Conservation (phyloP, 2,888 invertebrate genomes). For the Nasonia oneida region DNA sequence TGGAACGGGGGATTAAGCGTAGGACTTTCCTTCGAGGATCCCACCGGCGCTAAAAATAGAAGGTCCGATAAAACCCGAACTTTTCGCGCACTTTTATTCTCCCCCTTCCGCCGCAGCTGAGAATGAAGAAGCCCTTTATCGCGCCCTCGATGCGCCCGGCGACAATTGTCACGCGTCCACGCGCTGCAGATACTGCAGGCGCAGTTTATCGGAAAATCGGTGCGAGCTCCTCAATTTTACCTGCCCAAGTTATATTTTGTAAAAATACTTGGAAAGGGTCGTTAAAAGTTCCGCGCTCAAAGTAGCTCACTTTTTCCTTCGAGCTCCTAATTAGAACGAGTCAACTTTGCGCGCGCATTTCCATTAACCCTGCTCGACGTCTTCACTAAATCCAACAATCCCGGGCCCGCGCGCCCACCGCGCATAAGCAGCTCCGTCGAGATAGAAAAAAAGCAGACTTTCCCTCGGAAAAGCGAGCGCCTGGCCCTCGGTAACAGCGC, state of each 20-base stretch:
- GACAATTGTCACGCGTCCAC: background rate
- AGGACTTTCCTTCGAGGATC: background rate
- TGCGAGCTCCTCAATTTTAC: too few species aligned
- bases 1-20: background rate
- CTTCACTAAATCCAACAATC: too few species aligned
- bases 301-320: background rate
- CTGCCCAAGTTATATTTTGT: too few species aligned
- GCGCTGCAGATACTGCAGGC: too few species aligned
- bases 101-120: background rate
- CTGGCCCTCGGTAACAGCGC: constrained; percentile 16
- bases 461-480: constrained; percentile 15
- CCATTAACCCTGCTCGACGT: too few species aligned
- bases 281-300: too few species aligned
- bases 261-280: too few species aligned
- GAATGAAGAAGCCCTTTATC: background rate
- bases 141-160: background rate
- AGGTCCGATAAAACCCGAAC: background rate
- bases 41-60: background rate
- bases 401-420: too few species aligned
- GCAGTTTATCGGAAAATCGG: too few species aligned
- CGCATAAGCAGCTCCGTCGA: background rate
- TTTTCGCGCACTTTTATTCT: background rate
- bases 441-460: constrained; percentile 3
- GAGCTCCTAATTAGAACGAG: background rate
- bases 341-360: background rate